phyloP scores from a whole-genome alignment of 2,888 invertebrate genomes.

The Allygus modestus region DNA sequence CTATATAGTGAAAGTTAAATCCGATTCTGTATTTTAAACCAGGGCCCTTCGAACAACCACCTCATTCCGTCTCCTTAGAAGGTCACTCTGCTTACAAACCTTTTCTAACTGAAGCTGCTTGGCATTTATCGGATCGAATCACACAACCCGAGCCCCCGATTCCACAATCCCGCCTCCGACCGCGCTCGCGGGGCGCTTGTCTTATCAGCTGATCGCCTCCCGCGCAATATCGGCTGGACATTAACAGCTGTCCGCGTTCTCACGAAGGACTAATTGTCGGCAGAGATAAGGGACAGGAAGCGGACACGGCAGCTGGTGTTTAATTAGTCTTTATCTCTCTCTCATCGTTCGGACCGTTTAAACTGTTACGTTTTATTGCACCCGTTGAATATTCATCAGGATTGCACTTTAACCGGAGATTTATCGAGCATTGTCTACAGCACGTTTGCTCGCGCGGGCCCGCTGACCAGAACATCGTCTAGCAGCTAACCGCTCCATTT shows the following conservation, averaged over 20 bases:
- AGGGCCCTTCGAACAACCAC: too few relatives aligned
- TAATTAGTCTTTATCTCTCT: constrained; percentile 46
- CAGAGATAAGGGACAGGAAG: constrained; percentile 50
- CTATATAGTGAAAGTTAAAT: too few relatives aligned
- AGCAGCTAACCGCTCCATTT: constrained; percentile 46
- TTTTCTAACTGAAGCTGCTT: too few relatives aligned
- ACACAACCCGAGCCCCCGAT: background rate
- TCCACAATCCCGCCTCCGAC: background rate
- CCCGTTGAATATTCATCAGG: constrained; percentile 44
- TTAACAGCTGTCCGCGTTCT: constrained; percentile 54
- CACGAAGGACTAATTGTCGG: constrained; percentile 56
- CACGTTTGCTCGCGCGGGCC: background rate
- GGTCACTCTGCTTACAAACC: too few relatives aligned
- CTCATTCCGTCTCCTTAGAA: too few relatives aligned
- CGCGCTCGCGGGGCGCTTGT: background rate
- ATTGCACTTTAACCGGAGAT: constrained; percentile 56
- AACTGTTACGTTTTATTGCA: constrained; percentile 62
- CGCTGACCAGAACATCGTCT: constrained; percentile 16
- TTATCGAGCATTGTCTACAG: constrained; percentile 50
- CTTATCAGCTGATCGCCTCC: constrained; percentile 41
- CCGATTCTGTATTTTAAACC: too few relatives aligned
- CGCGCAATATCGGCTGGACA: constrained; percentile 24
- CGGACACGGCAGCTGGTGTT: constrained; percentile 47
- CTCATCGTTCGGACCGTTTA: constrained; percentile 57
- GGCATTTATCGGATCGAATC: too few relatives aligned